Conservation (phyloP, 2,888 invertebrate species). For the Parthenolecanium corni region DNA sequence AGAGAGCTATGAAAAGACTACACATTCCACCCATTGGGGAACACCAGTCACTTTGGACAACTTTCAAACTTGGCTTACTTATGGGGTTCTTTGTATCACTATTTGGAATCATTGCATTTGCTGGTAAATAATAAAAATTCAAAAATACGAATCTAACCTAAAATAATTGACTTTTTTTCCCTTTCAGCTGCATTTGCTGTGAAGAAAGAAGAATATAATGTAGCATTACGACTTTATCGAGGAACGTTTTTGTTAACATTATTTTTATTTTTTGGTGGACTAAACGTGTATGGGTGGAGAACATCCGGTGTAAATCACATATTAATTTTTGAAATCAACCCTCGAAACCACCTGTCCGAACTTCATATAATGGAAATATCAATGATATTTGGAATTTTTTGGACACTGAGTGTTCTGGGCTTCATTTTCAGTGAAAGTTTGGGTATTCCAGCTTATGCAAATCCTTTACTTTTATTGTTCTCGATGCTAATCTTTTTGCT, state of each 20-base stretch:
- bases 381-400: slow-evolving; percentile 61
- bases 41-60: slow-evolving; percentile 68
- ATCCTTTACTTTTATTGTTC: slow-evolving; percentile 57
- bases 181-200: slow-evolving; percentile 31
- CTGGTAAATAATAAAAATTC: slow-evolving; percentile 42
- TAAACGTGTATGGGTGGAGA: slow-evolving; percentile 71
- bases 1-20: slow-evolving; percentile 75
- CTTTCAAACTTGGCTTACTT: slow-evolving; percentile 73
- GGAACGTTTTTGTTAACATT: slow-evolving; percentile 64
- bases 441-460: slow-evolving; percentile 61
- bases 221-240: slow-evolving; percentile 56
- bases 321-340: slow-evolving; percentile 70
- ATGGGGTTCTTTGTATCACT: slow-evolving; percentile 70
- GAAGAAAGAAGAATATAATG: slow-evolving; percentile 14
- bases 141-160: neutral
- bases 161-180: slow-evolving; percentile 4
- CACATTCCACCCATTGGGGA: slow-evolving; percentile 77
- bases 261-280: slow-evolving; percentile 63
- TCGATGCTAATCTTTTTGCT: slow-evolving; percentile 57
- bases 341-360: slow-evolving; percentile 61
- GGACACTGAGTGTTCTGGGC: slow-evolving; percentile 52
- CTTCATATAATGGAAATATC: slow-evolving; percentile 66
- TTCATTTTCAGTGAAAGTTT: slow-evolving; percentile 55
- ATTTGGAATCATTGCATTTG: slow-evolving; percentile 56
- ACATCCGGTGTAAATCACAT: slow-evolving; percentile 74